These are phyloP conservation scores for Sebastes melanostomus DNA, from an alignment of 2,797 vertebrate genomes.

Conservation along the genomic window DNA sequence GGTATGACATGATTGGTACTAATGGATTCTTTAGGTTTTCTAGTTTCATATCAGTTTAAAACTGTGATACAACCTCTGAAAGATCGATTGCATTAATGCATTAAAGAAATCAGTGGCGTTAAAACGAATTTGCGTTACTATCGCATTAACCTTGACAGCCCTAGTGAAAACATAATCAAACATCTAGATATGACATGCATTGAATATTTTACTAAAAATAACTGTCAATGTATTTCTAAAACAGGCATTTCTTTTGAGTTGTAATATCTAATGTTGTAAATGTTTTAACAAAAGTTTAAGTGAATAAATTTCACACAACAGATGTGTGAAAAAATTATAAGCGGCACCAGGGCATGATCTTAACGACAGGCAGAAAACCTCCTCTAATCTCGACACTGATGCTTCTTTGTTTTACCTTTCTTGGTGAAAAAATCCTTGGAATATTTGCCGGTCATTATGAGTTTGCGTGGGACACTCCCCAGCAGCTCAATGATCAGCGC, in stretches of 20 bases:
- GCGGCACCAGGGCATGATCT: background rate
- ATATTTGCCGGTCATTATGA: slow-evolving; percentile 95
- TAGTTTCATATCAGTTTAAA: too few species aligned
- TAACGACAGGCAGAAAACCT: background rate
- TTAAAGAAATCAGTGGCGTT: too few species aligned
- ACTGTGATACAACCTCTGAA: too few species aligned
- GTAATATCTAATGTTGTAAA: background rate
- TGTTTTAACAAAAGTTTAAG: background rate
- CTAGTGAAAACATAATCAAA: background rate
- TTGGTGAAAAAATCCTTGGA: slow-evolving; percentile 99
- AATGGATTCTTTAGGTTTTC: rapidly evolving
- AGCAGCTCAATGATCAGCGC: slow-evolving; percentile 99
- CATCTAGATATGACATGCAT: background rate
- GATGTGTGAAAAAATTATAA: background rate
- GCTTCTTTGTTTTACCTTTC: slow-evolving; percentile 89
- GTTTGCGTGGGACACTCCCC: slow-evolving; percentile 95
- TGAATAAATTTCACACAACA: background rate
- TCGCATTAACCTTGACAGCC: too few species aligned
- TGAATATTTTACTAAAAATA: background rate
- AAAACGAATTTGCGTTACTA: too few species aligned
- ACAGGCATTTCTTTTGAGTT: background rate
- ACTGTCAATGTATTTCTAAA: background rate
- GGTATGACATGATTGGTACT: too few species aligned
- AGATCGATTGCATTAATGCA: too few species aligned
- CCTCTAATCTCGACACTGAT: background rate